phyloP scores from a whole-genome alignment of 2,797 vertebrate species.

The Stomatorhinus walkeri region DNA sequence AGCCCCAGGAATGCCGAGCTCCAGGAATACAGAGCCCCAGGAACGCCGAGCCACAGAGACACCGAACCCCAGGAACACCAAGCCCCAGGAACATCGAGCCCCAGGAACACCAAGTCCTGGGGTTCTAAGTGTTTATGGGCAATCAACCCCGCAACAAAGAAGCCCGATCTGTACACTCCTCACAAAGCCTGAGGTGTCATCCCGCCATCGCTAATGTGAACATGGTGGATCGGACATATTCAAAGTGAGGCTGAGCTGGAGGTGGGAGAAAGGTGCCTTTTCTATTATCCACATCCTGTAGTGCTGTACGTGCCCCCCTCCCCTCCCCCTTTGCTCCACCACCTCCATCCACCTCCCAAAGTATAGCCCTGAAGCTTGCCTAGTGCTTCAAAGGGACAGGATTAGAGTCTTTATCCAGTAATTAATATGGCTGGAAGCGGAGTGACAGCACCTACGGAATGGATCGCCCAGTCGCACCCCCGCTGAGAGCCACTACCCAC shows the following conservation, averaged over 20 bases:
- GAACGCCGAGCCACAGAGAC: conserved; percentile 38
- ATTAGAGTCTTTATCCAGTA: conserved; percentile 93
- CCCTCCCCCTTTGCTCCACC: conserved; percentile 33
- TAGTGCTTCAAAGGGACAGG: conserved; percentile 84
- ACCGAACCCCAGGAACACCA: conserved; percentile 38
- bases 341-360: conserved; percentile 58
- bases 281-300: conserved; percentile 28
- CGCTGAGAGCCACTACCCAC: conserved; percentile 75
- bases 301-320: conserved; percentile 54
- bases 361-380: conserved; percentile 77
- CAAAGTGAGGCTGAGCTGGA: conserved; percentile 39
- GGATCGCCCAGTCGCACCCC: conserved; percentile 70
- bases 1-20: conserved; percentile 29
- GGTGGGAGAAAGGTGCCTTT: conserved; percentile 19
- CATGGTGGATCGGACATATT: conserved; percentile 60
- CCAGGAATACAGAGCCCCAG: conserved; percentile 40
- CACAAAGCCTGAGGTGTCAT: conserved; percentile 61
- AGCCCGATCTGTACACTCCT: conserved; percentile 49
- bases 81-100: conserved; percentile 51
- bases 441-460: conserved; percentile 79
- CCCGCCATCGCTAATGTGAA: conserved; percentile 54
- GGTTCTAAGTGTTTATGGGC: conserved; percentile 54
- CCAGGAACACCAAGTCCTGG: conserved; percentile 34
- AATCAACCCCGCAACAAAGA: conserved; percentile 48
- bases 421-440: conserved; percentile 91